phyloP scores from a whole-genome alignment of 2,113 vertebrate genomes.

The Muntiacus muntjak region DNA sequence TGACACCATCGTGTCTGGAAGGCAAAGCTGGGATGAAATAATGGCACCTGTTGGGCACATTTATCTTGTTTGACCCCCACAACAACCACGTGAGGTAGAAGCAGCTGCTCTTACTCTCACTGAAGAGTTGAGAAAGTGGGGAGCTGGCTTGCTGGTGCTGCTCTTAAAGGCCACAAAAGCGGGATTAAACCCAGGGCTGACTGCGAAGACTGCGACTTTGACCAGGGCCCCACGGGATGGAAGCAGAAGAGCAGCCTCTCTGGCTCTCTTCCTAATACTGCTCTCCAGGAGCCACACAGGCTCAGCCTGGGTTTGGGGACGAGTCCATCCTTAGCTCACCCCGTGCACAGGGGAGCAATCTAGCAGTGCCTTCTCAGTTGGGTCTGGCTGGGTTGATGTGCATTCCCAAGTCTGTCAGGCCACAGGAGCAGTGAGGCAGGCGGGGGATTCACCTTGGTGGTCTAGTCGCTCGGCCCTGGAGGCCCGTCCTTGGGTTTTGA shows the following conservation, averaged over 20 bases:
- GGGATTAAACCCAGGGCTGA: not conserved
- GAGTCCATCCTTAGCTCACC: not conserved
- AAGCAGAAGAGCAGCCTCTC: not conserved
- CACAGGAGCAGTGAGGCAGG: no score
- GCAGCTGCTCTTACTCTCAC: not conserved
- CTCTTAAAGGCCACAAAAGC: not conserved
- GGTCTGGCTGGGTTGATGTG: not conserved
- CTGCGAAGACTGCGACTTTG: not conserved
- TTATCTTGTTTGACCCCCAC: not conserved
- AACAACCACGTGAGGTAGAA: not conserved
- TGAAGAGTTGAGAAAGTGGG: not conserved
- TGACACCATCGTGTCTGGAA: not conserved
- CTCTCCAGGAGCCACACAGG: not conserved
- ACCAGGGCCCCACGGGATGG: rapidly evolving
- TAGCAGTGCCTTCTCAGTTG: not conserved
- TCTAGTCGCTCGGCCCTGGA: rapidly evolving
- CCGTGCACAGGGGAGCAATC: rapidly evolving
- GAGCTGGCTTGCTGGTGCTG: not conserved
- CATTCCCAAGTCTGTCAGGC: rapidly evolving
- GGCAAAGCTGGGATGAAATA: not conserved
- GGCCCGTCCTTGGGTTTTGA: not conserved
- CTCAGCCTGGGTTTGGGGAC: not conserved
- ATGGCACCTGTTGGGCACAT: not conserved
- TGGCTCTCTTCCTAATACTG: rapidly evolving
- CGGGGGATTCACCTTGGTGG: not conserved